Conservation (phyloP, 1,140 invertebrate genomes). For the Heliothis subflexa region DNA sequence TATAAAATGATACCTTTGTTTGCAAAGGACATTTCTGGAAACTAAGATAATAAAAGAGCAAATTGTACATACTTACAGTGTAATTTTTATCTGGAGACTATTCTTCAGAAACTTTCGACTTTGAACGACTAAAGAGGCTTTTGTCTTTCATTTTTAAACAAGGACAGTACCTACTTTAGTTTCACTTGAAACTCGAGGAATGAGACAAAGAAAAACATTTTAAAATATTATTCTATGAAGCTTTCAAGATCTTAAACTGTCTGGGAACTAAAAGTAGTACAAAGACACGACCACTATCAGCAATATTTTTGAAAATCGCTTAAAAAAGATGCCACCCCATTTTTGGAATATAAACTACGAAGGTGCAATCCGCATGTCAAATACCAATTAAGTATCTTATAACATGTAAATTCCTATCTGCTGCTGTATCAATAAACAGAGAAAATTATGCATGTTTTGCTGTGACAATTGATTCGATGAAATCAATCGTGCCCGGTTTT, state of each 20-base stretch:
- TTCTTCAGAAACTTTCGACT: neutral
- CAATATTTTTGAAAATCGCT: no score
- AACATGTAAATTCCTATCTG: neutral
- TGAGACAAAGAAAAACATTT: no score
- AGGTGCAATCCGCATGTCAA: no score
- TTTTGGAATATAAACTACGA: no score
- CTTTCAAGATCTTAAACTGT: no score
- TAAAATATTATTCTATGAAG: no score
- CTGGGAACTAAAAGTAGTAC: no score
- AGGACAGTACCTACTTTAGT: neutral
- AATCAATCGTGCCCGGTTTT: constrained; percentile 11
- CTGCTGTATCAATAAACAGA: neutral
- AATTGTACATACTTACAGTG: neutral
- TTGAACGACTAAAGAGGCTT: neutral
- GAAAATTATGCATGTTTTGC: neutral
- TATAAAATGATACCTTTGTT: constrained; percentile 6
- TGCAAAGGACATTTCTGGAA: neutral
- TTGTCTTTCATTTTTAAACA: constrained; percentile 4
- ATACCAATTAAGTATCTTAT: no score
- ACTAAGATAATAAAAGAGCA: neutral
- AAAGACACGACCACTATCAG: no score
- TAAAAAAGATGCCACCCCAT: no score
- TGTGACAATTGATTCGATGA: constrained; percentile 7
- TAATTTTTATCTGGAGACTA: no score
- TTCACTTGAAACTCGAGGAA: neutral